phyloP scores from a whole-genome alignment of 2,797 vertebrate species.

The Gymnopithys bicolor region DNA sequence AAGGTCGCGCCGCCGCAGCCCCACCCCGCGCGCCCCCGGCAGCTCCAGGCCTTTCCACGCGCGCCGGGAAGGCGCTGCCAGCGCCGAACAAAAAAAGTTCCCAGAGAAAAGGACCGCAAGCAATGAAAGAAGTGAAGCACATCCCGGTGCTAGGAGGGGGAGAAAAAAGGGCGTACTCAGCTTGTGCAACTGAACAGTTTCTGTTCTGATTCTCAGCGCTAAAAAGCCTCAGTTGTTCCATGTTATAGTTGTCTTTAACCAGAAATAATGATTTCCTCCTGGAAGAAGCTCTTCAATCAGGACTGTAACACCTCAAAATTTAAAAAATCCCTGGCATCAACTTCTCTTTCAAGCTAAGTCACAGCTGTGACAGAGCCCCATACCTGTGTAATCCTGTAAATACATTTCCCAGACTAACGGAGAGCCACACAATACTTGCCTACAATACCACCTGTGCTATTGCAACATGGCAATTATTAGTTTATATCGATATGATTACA shows the following conservation, averaged over 20 bases:
- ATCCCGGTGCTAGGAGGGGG: background rate
- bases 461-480: background rate
- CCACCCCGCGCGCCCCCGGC: background rate
- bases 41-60: background rate
- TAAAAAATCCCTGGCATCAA: background rate
- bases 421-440: rapidly evolving
- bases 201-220: background rate
- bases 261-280: no score
- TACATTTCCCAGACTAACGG: background rate
- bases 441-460: background rate
- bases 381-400: background rate
- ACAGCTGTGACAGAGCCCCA: background rate
- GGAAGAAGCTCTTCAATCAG: background rate
- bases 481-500: background rate
- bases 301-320: background rate
- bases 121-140: rapidly evolving
- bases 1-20: slow-evolving; percentile 69
- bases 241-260: background rate
- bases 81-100: background rate
- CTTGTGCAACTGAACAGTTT: background rate
- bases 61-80: background rate
- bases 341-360: background rate
- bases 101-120: background rate
- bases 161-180: background rate
- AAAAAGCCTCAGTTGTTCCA: background rate